Evolutionary conservation across 2,113 vertebrate species (phyloP).

Genomic region (Bos indicus): DNA sequence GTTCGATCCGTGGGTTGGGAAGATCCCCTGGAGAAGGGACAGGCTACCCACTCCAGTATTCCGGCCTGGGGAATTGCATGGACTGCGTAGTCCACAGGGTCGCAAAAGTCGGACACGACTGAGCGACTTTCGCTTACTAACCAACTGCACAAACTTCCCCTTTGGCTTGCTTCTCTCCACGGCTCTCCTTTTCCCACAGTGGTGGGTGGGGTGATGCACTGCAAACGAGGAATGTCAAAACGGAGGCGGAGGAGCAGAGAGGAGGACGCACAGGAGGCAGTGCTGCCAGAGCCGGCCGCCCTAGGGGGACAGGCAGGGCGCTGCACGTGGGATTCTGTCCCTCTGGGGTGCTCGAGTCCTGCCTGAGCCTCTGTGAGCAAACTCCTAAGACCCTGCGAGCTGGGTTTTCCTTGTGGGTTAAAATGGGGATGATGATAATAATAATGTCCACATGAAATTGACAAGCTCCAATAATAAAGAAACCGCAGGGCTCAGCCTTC

Average conservation of each 20-base stretch:
- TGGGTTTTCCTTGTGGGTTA: not conserved
- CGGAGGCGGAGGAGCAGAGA: not conserved
- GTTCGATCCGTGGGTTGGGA: not conserved
- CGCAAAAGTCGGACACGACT: not conserved
- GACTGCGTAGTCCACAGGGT: not conserved
- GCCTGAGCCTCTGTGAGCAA: not conserved
- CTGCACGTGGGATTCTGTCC: not conserved
- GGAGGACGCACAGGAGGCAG: not conserved
- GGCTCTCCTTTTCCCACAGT: not conserved
- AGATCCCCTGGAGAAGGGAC: not conserved
- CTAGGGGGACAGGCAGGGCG: not conserved
- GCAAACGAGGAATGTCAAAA: fast-evolving
- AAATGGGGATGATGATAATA: not conserved
- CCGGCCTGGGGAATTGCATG: not conserved
- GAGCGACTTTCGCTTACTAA: not conserved
- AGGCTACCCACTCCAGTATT: not conserved
- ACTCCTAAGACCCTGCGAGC: not conserved
- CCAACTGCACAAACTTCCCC: not conserved
- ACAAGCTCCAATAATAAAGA: not conserved
- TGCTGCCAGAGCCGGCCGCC: not conserved
- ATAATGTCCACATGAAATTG: not conserved
- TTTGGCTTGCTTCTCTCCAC: not conserved
- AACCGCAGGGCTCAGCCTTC: not conserved
- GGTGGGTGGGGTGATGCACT: not conserved
- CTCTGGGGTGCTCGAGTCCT: not conserved